Evolutionary conservation across 2,888 invertebrate species (phyloP), one percentile per base, ranked within the genome.

Genomic region (Sinodicranocentrus sp.): DNA sequence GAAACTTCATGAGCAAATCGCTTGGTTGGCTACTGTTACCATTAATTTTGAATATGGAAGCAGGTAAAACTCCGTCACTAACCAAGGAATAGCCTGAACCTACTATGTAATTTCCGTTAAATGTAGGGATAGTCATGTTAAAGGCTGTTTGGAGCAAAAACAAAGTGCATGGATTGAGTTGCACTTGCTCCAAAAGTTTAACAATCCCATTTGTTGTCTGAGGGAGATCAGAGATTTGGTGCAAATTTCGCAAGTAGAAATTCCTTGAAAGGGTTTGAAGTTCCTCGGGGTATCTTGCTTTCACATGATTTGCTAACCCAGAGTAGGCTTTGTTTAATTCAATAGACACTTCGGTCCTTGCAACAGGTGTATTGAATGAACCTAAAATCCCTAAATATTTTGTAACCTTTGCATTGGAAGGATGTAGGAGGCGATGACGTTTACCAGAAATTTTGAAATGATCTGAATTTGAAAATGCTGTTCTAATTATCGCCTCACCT

Each of bases 401-500:
- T 1, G 78, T 77, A 0, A 84, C 82, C n/a, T 72, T 76, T 2
- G 68, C 39, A 43, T 85, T 59, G 19, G 67, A 17, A 0, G 19
- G 28, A 15, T 52, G 67, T 3, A 77, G 68, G 21, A 76, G 67
- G 17, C 52, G 70, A 43, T 26, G 39, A 1, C 52, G 44, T 13
- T 68, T 80, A 0, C 43, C 48, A 1, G 13, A 17, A 19, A 80
- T 80, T 52, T 80, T 59, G 23, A 85, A 84, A 25, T 84, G 28
- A 33, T 84, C 85, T 0, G 79, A 76, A 33, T 84, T 59, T 39
- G 59, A 59, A 48, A 87, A 87, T 15, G 68, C 85, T 0, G 61
- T 28, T 63, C 70, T 70, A 28, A 87, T 85, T 1, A 87, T 54
- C 8, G 84, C 84, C n/a, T 84, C 77, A 1, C 87, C 87, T 13